These are phyloP conservation scores for Callocephalon fimbriatum DNA, from an alignment of 2,113 vertebrate genomes.

Conservation along the genomic window DNA sequence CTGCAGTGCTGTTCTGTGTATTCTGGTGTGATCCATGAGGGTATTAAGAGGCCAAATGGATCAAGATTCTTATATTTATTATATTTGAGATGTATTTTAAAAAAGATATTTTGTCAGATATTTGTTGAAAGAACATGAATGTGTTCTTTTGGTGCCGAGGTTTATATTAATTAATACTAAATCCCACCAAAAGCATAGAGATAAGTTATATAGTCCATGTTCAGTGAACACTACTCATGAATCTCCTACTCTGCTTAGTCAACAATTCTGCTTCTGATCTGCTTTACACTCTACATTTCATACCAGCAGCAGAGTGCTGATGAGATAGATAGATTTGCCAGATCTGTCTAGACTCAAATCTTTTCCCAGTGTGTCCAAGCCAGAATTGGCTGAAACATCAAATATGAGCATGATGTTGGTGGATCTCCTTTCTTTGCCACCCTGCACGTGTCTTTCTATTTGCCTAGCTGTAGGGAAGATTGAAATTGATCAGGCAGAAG, in stretches of 20 bases:
- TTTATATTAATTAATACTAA: neutral
- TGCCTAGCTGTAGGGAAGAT: neutral
- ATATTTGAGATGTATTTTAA: neutral
- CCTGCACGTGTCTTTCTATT: neutral
- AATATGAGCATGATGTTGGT: neutral
- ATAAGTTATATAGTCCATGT: neutral
- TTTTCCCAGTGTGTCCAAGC: neutral
- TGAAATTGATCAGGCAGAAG: neutral
- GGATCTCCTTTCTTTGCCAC: neutral
- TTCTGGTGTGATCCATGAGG: neutral
- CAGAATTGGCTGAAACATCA: neutral
- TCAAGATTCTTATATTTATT: neutral
- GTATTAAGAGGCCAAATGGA: neutral
- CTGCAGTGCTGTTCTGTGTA: neutral
- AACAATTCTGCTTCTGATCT: neutral
- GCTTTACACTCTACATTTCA: neutral
- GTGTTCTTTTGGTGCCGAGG: neutral
- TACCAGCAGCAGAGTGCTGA: neutral
- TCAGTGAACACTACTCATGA: neutral
- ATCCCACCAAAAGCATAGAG: neutral
- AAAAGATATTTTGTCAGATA: neutral
- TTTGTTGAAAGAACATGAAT: neutral
- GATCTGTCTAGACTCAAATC: neutral
- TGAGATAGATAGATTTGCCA: neutral
- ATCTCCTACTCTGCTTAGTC: neutral